These are phyloP conservation scores for Euphonia xanthogaster DNA, from an alignment of 2,797 vertebrate genomes.

Conservation along the genomic window DNA sequence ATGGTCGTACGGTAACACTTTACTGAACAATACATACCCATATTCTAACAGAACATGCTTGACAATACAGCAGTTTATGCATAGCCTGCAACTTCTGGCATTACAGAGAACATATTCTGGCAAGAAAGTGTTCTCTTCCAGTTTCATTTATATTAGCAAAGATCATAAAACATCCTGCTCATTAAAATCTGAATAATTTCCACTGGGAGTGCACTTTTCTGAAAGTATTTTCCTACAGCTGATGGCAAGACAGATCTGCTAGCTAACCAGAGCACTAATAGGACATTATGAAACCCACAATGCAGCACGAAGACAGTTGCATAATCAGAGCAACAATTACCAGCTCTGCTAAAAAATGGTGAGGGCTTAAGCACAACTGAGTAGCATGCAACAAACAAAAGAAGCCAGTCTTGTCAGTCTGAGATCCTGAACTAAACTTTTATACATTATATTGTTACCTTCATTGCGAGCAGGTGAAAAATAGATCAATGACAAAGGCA, in stretches of 20 bases:
- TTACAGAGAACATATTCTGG: neutral
- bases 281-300: slow-evolving; percentile 34
- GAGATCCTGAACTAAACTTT: neutral
- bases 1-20: neutral
- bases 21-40: slow-evolving; percentile 1
- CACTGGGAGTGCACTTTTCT: slow-evolving; percentile 29
- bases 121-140: neutral
- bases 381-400: neutral
- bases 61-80: neutral
- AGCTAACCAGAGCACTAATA: slow-evolving; percentile 38
- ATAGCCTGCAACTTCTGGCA: neutral
- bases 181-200: slow-evolving; percentile 51
- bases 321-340: slow-evolving; percentile 12
- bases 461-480: neutral
- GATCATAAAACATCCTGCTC: slow-evolving; percentile 36
- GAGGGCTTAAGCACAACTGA: neutral
- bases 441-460: neutral
- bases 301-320: neutral
- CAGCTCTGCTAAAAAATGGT: neutral
- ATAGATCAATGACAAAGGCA: neutral
- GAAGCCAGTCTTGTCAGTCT: neutral
- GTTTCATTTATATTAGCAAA: slow-evolving; percentile 46
- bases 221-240: slow-evolving; percentile 29
- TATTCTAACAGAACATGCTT: neutral
- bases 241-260: slow-evolving; percentile 17